Base-by-base conservation (phyloP, 2,888 invertebrate genomes). In the Coremacera marginata region DNA sequence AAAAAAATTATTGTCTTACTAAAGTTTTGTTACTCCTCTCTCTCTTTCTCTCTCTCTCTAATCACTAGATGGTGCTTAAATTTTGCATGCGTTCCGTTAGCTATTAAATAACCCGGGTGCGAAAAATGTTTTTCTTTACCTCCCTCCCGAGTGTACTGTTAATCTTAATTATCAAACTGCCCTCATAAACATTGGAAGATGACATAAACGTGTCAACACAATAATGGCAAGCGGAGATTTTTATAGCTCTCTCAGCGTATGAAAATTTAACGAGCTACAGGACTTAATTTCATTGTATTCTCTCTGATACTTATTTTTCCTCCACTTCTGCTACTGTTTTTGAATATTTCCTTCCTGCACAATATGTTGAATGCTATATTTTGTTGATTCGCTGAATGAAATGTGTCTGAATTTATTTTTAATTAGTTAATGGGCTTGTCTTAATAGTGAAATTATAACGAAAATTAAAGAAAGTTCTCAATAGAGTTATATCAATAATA, bases 171-270 rank as follows among this genome's bases (percentile, higher is more conserved):
- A 22, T 22, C 22, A 9, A 44, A 19, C 3, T 4, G 49, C 49
- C 11, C 22, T 11, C 44, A 9, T n/a, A 71, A 55, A 37, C 57
- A 37, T 57, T 37, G 27, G 55, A 34, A 71, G 37, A 25, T 52
- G 25, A 25, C 76, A 72, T 67, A 65, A 77, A 72, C 44, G 70
- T 68, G 62, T 81, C 80, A 82, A 80, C 80, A 75, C 80, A 80
- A 83, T 81, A 84, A 83, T 84, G 84, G 82, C 81, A 81, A 81
- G 81, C 84, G 82, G 76, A 81, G 84, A 84, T 85, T 82, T 83
- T 83, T 81, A 83, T 79, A 81, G 78, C 78, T 74, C 81, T 75
- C 34, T 25, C 74, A 19, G 74, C 52, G 52, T n/a, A 31, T 19
- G 52, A 55, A 70, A 51, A 25, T 70, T 70, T 70, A 55, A 70